Percentiles rank a stretch among this genome's conserved stretches.
Evolutionary conservation across 2,888 invertebrate species (phyloP).

Genomic region (Lypha dubia): DNA sequence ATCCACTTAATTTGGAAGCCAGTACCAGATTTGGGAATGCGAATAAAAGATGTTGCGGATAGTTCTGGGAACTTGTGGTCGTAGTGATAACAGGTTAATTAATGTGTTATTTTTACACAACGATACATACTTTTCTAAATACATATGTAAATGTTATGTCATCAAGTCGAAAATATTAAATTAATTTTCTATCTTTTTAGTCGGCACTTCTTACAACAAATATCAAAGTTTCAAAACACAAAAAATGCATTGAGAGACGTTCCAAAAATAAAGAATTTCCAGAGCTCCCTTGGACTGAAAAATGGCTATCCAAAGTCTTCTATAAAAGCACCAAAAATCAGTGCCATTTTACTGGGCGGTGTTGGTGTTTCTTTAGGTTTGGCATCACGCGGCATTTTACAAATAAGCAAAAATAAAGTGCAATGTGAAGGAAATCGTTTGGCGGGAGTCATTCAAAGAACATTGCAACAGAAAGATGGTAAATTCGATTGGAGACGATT

Average conservation of each 20-base stretch:
- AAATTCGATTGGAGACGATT: conserved; percentile 92
- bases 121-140: too few relatives aligned
- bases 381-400: conserved; percentile 75
- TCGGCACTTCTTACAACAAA: conserved; percentile 45
- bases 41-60: conserved; percentile 59
- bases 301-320: conserved; percentile 18
- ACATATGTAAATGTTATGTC: conserved; percentile 62
- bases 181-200: conserved; percentile 25
- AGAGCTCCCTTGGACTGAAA: not conserved
- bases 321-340: conserved; percentile 68
- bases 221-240: conserved; percentile 49
- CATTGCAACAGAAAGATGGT: conserved; percentile 84
- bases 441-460: conserved; percentile 78
- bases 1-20: not conserved
- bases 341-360: conserved; percentile 77
- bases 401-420: conserved; percentile 72
- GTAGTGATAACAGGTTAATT: conserved; percentile 56
- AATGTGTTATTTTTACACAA: not conserved
- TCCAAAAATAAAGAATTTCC: conserved; percentile 36
- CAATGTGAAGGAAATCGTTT: conserved; percentile 81
- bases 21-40: not conserved
- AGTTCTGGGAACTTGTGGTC: conserved; percentile 45
- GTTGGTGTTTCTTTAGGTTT: conserved; percentile 78
- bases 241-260: conserved; percentile 32
- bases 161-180: conserved; percentile 7